Evolutionary conservation across 2,797 vertebrate genomes (phyloP).

Genomic region (Propithecus perrieri): DNA sequence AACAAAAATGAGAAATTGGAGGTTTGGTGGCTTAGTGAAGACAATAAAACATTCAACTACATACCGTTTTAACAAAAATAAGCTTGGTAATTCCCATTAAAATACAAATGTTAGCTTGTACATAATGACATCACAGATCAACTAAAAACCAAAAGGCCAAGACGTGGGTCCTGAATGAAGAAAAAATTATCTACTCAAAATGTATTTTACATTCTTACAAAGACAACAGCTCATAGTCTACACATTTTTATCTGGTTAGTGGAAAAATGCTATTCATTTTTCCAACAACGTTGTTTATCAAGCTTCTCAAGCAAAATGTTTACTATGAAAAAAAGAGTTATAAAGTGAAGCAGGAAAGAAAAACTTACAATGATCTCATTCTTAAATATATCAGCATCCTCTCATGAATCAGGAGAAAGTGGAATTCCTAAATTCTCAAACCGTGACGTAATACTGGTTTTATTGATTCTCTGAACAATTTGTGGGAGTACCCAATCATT

Average conservation of each 20-base stretch:
- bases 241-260: neutral
- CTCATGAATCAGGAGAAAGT: slow-evolving; percentile 78
- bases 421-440: slow-evolving; percentile 84
- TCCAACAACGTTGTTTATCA: neutral
- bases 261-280: slow-evolving; percentile 45
- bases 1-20: slow-evolving; percentile 36
- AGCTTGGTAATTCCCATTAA: neutral
- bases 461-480: slow-evolving; percentile 83
- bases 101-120: neutral
- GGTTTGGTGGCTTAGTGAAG: neutral
- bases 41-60: neutral
- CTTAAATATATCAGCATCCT: slow-evolving; percentile 78
- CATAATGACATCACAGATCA: neutral
- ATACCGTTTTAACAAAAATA: neutral
- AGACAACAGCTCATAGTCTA: neutral
- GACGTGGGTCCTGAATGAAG: neutral
- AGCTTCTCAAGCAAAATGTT: slow-evolving; percentile 55
- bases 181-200: neutral
- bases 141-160: neutral
- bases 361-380: slow-evolving; percentile 72
- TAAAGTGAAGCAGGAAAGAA: slow-evolving; percentile 40
- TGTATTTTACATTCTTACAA: neutral
- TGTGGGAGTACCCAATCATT: slow-evolving; percentile 82
- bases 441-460: slow-evolving; percentile 81
- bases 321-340: slow-evolving; percentile 26